Evolutionary conservation across 2,113 vertebrate genomes (phyloP), one percentile per base, ranked within the genome.

Genomic region (Dicrurus megarhynchus): DNA sequence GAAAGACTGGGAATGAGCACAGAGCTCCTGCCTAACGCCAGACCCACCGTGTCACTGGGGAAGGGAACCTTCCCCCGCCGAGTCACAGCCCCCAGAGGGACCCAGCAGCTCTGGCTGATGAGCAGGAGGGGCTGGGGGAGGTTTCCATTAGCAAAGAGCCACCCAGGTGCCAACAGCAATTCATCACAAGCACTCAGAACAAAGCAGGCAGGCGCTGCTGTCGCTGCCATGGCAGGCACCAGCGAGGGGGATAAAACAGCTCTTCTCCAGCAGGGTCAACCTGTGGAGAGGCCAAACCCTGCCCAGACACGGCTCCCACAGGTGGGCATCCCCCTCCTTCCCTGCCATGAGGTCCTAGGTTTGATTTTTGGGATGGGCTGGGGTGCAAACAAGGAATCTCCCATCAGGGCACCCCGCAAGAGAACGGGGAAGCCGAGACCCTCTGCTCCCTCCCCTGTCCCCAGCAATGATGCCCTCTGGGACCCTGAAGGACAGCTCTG

Each of bases 371-470:
- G 44, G 28, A 46, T 30, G 50, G 19, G 47, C 24, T 81, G 33
- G 9, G 39, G 39, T 65, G 33, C 35, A 18, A 55, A 28, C 6
- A 22, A 32, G 4, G 63, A 13, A 19, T 30, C 27, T 67, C 28
- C 23, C 30, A 35, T 10, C 64, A 37, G 11, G 30, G 80, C 3
- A 0, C 59, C 39, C 27, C 39, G 59, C 17, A 53, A 28, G 37
- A 47, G 28, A 37, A 44, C 0, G 2, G 69, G 33, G 33, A 74
- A 56, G 50, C 21, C 0, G 0, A 56, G 68, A 41, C 9, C 7
- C 33, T 53, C n/a, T 60, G 50, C 17, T 55, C 4, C 49, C 13
- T 11, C 47, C 24, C 13, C 27, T 26, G 16, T 67, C 15, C 49
- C 42, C 33, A 23, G 33, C 4, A 3, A 12, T 3, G 46, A 35